Percentiles rank a stretch among this genome's conserved stretches.
These are phyloP conservation scores for Butastur rufipennis DNA, from an alignment of 2,113 vertebrate genomes.

Conservation along the genomic window DNA sequence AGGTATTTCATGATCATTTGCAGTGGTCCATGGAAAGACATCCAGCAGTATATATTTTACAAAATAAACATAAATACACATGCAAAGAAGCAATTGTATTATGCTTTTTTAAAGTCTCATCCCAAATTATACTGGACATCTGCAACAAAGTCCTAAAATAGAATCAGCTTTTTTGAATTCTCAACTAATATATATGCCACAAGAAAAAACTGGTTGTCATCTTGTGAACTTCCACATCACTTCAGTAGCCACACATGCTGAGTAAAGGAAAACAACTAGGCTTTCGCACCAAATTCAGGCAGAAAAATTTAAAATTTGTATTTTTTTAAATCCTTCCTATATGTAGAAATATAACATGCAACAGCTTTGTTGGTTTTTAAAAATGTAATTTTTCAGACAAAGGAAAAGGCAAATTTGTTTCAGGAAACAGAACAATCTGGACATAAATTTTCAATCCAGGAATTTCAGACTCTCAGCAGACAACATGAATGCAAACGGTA, in stretches of 20 bases:
- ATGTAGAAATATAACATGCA: not conserved
- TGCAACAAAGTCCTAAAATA: not conserved
- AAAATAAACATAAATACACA: not conserved
- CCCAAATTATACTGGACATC: not conserved
- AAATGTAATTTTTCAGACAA: not conserved
- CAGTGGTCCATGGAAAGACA: not conserved
- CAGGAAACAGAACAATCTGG: not conserved
- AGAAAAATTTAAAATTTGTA: not conserved
- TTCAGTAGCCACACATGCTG: not conserved
- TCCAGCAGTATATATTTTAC: not conserved
- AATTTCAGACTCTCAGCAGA: not conserved
- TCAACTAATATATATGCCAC: not conserved
- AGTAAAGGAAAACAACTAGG: not conserved
- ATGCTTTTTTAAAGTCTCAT: not conserved
- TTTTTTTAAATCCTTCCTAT: not conserved
- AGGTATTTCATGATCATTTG: not conserved
- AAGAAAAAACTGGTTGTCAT: not conserved
- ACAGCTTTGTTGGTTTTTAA: not conserved
- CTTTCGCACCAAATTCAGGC: not conserved
- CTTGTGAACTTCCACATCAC: accelerated
- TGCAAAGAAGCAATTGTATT: not conserved
- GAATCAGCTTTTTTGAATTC: not conserved
- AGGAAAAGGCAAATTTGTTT: not conserved
- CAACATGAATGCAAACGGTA: not conserved
- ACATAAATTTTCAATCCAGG: not conserved